Evolutionary conservation across 2,888 invertebrate genomes (phyloP).

Genomic region (Rutpela maculata): DNA sequence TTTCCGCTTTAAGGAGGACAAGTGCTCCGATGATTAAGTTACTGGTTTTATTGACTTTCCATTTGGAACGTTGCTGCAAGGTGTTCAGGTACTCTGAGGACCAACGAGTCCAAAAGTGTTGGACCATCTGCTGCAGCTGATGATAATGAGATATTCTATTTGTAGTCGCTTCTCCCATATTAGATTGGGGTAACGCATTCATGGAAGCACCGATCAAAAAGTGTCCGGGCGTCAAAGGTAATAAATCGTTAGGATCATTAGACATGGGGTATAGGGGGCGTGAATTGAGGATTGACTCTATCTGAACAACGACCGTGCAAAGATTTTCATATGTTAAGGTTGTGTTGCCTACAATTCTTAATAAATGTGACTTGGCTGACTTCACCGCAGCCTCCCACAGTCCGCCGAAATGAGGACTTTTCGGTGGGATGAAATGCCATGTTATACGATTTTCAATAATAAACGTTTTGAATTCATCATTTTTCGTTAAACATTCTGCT

Average conservation of each 20-base stretch:
- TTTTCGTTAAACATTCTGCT: background rate
- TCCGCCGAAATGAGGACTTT: background rate
- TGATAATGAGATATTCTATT: background rate
- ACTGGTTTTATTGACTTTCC: background rate
- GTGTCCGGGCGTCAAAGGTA: background rate
- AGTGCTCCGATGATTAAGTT: background rate
- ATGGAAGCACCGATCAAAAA: background rate
- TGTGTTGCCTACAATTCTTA: background rate
- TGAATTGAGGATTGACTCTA: background rate
- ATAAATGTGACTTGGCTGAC: background rate
- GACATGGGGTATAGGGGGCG: background rate
- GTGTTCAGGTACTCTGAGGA: background rate
- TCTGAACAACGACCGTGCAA: background rate
- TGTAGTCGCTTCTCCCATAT: background rate
- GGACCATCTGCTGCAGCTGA: background rate
- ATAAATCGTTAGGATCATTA: background rate
- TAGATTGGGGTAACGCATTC: background rate
- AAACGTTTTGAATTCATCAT: background rate
- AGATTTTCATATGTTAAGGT: background rate
- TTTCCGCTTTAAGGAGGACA: background rate
- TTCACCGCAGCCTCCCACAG: slow-evolving; percentile 8
- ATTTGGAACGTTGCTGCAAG: background rate
- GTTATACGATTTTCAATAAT: background rate
- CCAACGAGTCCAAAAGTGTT: background rate
- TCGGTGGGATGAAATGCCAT: background rate